phyloP scores from a whole-genome alignment of 1,140 invertebrate genomes.

The Psix sp. region DNA sequence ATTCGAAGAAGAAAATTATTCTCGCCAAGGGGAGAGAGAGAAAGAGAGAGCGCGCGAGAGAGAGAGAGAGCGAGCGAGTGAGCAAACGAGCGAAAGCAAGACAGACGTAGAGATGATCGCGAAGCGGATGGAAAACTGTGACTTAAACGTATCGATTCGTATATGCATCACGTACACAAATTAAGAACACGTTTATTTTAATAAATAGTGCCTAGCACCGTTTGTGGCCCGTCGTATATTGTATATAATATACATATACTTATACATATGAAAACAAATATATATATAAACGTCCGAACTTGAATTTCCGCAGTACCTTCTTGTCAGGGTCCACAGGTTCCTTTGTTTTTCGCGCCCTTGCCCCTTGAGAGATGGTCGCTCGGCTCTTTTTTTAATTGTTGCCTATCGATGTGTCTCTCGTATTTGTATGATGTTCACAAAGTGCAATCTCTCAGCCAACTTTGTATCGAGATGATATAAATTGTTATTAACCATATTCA shows the following conservation, averaged over 20 bases:
- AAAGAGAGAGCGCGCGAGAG: constrained; percentile 1
- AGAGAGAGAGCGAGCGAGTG: neutral
- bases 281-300: constrained; percentile 56
- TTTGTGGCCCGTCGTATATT: constrained; percentile 73
- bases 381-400: constrained; percentile 24
- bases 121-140: neutral
- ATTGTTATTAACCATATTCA: constrained; percentile 77
- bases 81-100: too few relatives aligned
- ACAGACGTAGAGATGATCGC: neutral
- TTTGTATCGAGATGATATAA: constrained; percentile 76
- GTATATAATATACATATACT: constrained; percentile 52
- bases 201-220: constrained; percentile 77
- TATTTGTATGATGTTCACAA: constrained; percentile 76
- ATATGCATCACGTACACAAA: constrained; percentile 56
- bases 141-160: constrained; percentile 45
- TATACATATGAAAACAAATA: constrained; percentile 19
- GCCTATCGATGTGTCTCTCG: constrained; percentile 63
- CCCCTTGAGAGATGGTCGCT: neutral
- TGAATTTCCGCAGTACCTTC: constrained; percentile 33
- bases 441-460: constrained; percentile 77
- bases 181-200: constrained; percentile 75
- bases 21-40: constrained; percentile 22
- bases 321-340: constrained; percentile 12
- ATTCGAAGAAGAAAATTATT: constrained; percentile 68
- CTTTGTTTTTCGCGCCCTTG: constrained; percentile 12